phyloP scores from a whole-genome alignment of 2,888 invertebrate species.

The Idaea aversata region DNA sequence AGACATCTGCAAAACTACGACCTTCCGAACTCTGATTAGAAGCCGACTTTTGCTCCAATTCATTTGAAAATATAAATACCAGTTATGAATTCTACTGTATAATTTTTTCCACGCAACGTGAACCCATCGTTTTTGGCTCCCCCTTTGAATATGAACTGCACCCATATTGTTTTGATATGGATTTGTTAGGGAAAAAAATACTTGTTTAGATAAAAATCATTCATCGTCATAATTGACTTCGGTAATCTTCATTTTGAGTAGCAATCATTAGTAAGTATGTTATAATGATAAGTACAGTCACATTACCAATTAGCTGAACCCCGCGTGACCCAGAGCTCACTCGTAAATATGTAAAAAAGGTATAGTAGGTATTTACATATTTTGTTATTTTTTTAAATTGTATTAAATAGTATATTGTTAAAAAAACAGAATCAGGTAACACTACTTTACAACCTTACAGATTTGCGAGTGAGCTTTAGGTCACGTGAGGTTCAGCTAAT shows the following conservation, averaged over 20 bases:
- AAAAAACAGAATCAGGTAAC: no score
- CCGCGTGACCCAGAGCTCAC: no score
- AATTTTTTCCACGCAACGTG: constrained; percentile 8
- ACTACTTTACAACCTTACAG: no score
- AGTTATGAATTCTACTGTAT: background rate
- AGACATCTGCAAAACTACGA: background rate
- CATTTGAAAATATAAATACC: background rate
- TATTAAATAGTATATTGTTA: no score
- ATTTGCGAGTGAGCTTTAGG: no score
- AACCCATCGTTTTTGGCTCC: constrained; percentile 32
- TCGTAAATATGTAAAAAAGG: no score
- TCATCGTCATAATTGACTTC: constrained; percentile 35
- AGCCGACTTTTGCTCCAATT: background rate
- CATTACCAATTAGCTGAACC: no score
- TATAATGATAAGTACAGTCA: no score
- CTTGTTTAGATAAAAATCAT: constrained; percentile 51
- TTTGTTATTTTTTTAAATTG: no score
- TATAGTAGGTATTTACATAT: no score
- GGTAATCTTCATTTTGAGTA: constrained; percentile 22
- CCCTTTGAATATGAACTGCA: constrained; percentile 44
- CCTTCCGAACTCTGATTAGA: constrained; percentile 10
- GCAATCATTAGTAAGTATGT: background rate
- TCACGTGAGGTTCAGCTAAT: no score
- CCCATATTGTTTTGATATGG: constrained; percentile 58
- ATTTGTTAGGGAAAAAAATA: constrained; percentile 49